phyloP scores from a whole-genome alignment of 2,113 vertebrate genomes.

The Podilymbus podiceps region DNA sequence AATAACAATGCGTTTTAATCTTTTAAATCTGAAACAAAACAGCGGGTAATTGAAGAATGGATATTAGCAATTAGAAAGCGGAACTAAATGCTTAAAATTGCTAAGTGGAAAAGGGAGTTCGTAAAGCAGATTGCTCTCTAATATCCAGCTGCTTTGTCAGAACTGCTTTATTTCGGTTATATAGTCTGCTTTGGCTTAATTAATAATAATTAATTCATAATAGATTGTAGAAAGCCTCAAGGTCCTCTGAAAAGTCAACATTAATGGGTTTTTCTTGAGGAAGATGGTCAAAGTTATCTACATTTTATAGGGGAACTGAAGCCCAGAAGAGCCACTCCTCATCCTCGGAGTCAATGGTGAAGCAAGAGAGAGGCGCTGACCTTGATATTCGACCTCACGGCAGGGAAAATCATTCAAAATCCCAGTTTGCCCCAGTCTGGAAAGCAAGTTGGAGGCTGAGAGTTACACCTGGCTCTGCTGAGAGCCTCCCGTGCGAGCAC shows the following conservation, averaged over 20 bases:
- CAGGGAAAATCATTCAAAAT: not conserved
- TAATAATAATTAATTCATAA: constrained; percentile 42
- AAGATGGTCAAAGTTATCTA: not conserved
- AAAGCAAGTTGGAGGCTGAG: not conserved
- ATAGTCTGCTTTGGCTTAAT: not conserved
- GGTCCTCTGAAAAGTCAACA: not conserved
- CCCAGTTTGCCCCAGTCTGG: not conserved
- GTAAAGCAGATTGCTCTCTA: not conserved
- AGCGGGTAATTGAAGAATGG: constrained; percentile 18
- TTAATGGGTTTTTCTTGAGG: not conserved
- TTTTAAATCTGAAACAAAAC: constrained; percentile 14
- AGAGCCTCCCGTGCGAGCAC: accelerated
- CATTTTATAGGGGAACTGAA: not conserved
- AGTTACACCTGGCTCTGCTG: not conserved
- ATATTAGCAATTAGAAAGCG: constrained; percentile 35
- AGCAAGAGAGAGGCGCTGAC: not conserved
- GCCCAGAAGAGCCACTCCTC: not conserved
- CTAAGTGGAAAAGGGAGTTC: not conserved
- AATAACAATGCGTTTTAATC: not conserved
- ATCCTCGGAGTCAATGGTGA: accelerated
- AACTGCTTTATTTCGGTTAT: not conserved
- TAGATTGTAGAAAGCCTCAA: not conserved
- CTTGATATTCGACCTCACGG: accelerated
- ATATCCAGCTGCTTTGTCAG: constrained; percentile 7
- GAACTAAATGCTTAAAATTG: constrained; percentile 26